Percentiles rank a stretch among this genome's conserved stretches.
These are phyloP conservation scores for Andrena bicolor DNA, from an alignment of 2,888 invertebrate species.

Conservation along the genomic window DNA sequence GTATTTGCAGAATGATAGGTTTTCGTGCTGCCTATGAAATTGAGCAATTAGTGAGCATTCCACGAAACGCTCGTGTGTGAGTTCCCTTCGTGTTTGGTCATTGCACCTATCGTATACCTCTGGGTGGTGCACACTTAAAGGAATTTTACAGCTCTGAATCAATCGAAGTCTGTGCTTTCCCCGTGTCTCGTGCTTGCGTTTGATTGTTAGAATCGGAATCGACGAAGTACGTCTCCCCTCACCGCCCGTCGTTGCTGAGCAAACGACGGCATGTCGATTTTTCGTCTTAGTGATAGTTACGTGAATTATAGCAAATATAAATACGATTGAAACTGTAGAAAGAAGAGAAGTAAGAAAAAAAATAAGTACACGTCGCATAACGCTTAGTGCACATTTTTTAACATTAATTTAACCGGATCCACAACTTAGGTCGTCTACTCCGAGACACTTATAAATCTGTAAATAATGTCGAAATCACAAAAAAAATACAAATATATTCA, in stretches of 20 bases:
- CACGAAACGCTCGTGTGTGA: not conserved
- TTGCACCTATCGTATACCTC: not conserved
- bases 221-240: not conserved
- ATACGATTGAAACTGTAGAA: not conserved
- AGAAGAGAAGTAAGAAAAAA: not conserved
- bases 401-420: conserved; percentile 15
- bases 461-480: conserved; percentile 21
- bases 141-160: not conserved
- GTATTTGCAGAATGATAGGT: conserved; percentile 10
- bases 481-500: conserved; percentile 34
- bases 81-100: not conserved
- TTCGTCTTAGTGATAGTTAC: conserved; percentile 10
- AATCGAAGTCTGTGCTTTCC: not conserved
- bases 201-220: not conserved
- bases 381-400: conserved; percentile 18
- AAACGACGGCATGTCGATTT: not conserved
- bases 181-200: conserved; percentile 3
- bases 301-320: conserved; percentile 21
- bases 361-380: conserved; percentile 3
- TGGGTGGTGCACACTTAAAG: not conserved
- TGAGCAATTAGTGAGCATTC: not conserved
- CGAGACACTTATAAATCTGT: conserved; percentile 8
- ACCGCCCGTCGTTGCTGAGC: not conserved
- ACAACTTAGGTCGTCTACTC: conserved; percentile 16
- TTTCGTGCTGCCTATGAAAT: not conserved